Conservation (phyloP, 2,113 vertebrate genomes). For the Bujurquina vittata region DNA sequence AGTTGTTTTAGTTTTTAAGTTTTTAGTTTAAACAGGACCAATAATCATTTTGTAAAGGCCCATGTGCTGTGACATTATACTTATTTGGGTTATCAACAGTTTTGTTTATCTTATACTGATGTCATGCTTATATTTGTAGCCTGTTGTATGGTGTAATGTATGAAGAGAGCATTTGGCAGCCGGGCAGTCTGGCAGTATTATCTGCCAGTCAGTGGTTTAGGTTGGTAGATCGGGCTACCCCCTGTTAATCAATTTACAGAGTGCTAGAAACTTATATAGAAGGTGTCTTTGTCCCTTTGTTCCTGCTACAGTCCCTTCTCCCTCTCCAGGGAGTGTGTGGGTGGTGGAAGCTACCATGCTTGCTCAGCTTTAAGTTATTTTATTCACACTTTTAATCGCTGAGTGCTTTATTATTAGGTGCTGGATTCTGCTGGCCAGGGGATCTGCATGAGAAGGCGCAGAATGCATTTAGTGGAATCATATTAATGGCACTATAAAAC, state of each 20-base stretch:
- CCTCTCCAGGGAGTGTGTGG: conserved; percentile 78
- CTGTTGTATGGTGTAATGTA: conserved; percentile 20
- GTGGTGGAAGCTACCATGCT: conserved; percentile 76
- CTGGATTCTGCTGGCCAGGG: conserved; percentile 76
- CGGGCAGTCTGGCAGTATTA: conserved; percentile 50
- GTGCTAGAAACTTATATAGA: conserved; percentile 76
- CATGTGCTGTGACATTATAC: conserved; percentile 26
- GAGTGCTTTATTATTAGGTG: conserved; percentile 85
- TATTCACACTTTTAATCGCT: conserved; percentile 84
- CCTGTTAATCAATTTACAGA: conserved; percentile 82
- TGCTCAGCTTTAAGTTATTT: conserved; percentile 81
- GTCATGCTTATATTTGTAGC: conserved; percentile 45
- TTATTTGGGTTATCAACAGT: conserved; percentile 46
- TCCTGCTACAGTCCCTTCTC: conserved; percentile 67
- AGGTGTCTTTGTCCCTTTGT: conserved; percentile 81
- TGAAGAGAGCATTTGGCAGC: conserved; percentile 61
- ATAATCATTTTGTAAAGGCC: not conserved
- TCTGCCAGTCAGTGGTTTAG: conserved; percentile 71
- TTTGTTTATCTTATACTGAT: conserved; percentile 37
- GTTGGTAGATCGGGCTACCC: conserved; percentile 58
- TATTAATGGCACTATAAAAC: conserved; percentile 82
- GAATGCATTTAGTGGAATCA: conserved; percentile 80
- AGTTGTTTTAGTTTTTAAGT: not conserved
- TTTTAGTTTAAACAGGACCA: not conserved
- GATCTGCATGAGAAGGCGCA: conserved; percentile 75